Evolutionary conservation across 2,888 invertebrate species (phyloP).

Genomic region (Pachliopta kotzebuea): DNA sequence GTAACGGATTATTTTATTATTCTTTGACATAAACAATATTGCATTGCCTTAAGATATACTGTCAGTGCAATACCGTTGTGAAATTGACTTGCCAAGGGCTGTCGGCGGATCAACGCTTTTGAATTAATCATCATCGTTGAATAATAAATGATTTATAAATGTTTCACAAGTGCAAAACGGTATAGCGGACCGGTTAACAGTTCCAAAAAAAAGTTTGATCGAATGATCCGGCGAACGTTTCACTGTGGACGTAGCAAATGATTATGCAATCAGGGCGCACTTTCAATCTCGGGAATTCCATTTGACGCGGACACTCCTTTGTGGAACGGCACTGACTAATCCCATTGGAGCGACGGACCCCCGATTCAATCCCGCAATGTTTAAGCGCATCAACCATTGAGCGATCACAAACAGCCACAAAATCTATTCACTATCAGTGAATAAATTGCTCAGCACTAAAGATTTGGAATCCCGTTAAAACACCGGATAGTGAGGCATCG

Average conservation of each 20-base stretch:
- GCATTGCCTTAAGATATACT: neutral
- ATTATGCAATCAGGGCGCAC: slow-evolving; percentile 32
- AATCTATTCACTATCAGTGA: neutral
- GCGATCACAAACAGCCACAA: slow-evolving; percentile 9
- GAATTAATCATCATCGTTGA: slow-evolving; percentile 5
- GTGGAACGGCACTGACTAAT: slow-evolving; percentile 19
- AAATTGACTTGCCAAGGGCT: neutral
- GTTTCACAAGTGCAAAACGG: neutral
- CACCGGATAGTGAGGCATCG: neutral
- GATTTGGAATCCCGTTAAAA: slow-evolving; percentile 4
- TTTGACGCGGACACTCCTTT: slow-evolving; percentile 30
- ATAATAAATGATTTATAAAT: slow-evolving; percentile 14
- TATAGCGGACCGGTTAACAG: neutral
- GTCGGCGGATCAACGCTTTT: neutral
- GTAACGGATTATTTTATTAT: too few relatives aligned
- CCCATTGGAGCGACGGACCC: slow-evolving; percentile 9
- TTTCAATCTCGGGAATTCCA: slow-evolving; percentile 29
- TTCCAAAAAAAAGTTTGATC: slow-evolving; percentile 6
- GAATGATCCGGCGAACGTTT: slow-evolving; percentile 9
- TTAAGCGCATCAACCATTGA: slow-evolving; percentile 11
- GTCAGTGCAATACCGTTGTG: neutral
- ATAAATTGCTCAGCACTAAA: slow-evolving; percentile 4
- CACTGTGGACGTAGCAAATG: slow-evolving; percentile 27
- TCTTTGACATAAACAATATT: neutral
- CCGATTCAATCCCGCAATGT: slow-evolving; percentile 20